phyloP scores from a whole-genome alignment of 2,888 invertebrate genomes.

The Agonopterix heracliana region DNA sequence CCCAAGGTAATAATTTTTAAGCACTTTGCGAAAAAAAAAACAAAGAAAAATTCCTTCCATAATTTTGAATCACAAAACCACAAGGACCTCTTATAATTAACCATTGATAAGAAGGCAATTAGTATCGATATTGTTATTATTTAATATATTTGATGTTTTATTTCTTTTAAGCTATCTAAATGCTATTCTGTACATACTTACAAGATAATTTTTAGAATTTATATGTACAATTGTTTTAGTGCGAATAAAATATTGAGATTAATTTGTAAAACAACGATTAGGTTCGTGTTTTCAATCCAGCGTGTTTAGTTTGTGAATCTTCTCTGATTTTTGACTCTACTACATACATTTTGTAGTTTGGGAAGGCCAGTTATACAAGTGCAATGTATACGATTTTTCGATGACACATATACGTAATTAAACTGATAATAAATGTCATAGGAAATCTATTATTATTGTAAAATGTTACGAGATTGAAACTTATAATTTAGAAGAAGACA shows the following conservation, averaged over 20 bases:
- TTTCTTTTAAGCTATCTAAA: slow-evolving; percentile 71
- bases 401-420: slow-evolving; percentile 74
- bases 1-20: slow-evolving; percentile 19
- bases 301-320: slow-evolving; percentile 55
- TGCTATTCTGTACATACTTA: slow-evolving; percentile 70
- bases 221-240: slow-evolving; percentile 76
- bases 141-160: slow-evolving; percentile 77
- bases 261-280: slow-evolving; percentile 55
- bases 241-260: slow-evolving; percentile 72
- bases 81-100: slow-evolving; percentile 77
- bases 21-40: slow-evolving; percentile 36
- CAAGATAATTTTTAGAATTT: slow-evolving; percentile 67
- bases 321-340: slow-evolving; percentile 38
- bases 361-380: slow-evolving; percentile 74
- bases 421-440: slow-evolving; percentile 67
- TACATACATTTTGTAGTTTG: slow-evolving; percentile 45
- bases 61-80: slow-evolving; percentile 71
- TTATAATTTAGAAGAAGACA: slow-evolving; percentile 52
- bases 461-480: slow-evolving; percentile 64
- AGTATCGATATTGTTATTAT: slow-evolving; percentile 75
- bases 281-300: slow-evolving; percentile 44
- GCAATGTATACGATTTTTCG: slow-evolving; percentile 77
- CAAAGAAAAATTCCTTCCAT: slow-evolving; percentile 28
- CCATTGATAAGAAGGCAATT: slow-evolving; percentile 76
- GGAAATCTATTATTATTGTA: slow-evolving; percentile 62